phyloP scores from a whole-genome alignment of 2,888 invertebrate species.

The Catocala nupta region DNA sequence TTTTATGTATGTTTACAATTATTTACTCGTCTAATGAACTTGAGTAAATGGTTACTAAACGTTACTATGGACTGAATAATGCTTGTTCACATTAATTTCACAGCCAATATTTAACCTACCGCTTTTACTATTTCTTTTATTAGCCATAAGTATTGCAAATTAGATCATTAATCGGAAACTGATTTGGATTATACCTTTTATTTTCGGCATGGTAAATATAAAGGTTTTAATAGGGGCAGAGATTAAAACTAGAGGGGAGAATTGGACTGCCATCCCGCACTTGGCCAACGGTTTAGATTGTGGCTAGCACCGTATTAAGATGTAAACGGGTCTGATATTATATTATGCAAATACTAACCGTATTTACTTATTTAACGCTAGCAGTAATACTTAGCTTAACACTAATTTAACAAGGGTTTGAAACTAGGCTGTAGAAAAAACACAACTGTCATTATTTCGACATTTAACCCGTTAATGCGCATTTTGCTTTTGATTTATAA shows the following conservation, averaged over 20 bases:
- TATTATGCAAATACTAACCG: too few relatives aligned
- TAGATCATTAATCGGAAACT: conserved; percentile 2
- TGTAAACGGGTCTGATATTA: too few relatives aligned
- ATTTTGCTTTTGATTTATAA: background rate
- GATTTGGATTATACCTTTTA: background rate
- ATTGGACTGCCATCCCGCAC: too few relatives aligned
- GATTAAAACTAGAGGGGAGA: too few relatives aligned
- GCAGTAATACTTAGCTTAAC: too few relatives aligned
- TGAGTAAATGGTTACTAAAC: conserved; percentile 42
- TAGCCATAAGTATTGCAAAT: conserved; percentile 22
- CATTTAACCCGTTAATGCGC: background rate
- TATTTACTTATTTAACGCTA: too few relatives aligned
- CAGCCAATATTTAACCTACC: conserved; percentile 81
- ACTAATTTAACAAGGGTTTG: too few relatives aligned
- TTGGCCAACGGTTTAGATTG: too few relatives aligned
- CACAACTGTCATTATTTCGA: background rate
- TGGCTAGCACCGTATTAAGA: too few relatives aligned
- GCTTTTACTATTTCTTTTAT: conserved; percentile 42
- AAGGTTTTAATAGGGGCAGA: too few relatives aligned
- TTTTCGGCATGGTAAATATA: background rate
- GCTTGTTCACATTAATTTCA: conserved; percentile 75
- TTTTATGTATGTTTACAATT: conserved; percentile 29
- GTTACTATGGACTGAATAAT: conserved; percentile 72
- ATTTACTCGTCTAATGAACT: conserved; percentile 35
- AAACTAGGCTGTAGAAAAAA: too few relatives aligned